Evolutionary conservation across 2,888 invertebrate genomes (phyloP).

Genomic region (Sthenelais limicola): DNA sequence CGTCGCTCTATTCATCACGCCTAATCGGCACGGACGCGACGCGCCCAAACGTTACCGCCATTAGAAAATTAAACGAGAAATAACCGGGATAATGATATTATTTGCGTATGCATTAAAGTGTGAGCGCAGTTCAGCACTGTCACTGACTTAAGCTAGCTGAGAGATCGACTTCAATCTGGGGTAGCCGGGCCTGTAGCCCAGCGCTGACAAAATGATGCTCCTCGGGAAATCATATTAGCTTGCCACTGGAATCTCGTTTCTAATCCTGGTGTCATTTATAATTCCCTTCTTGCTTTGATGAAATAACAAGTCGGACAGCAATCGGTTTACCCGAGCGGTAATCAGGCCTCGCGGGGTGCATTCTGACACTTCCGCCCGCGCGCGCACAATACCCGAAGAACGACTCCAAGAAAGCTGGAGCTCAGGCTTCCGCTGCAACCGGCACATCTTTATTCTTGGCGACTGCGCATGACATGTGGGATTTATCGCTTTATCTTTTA

Average conservation of each 20-base stretch:
- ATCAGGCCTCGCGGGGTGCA: conserved; percentile 18
- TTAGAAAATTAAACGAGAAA: conserved; percentile 36
- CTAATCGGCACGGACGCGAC: conserved; percentile 18
- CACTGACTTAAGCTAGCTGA: conserved; percentile 26
- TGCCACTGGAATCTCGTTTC: conserved; percentile 28
- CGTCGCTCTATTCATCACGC: not conserved
- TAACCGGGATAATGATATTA: conserved; percentile 34
- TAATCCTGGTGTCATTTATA: conserved; percentile 34
- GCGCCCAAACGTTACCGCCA: conserved; percentile 25
- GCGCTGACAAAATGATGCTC: not conserved
- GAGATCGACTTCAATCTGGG: conserved; percentile 27
- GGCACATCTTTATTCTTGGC: conserved; percentile 15
- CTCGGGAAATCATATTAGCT: conserved; percentile 25
- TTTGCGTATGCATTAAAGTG: conserved; percentile 35
- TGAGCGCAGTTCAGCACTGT: not conserved
- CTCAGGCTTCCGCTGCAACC: not conserved
- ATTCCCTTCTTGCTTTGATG: conserved; percentile 36
- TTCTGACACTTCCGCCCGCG: conserved; percentile 23
- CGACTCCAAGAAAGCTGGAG: conserved; percentile 3
- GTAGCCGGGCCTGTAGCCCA: not conserved
- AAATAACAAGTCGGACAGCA: conserved; percentile 34
- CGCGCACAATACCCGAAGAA: conserved; percentile 4
- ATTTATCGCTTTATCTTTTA: conserved; percentile 35
- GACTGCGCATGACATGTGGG: conserved; percentile 17
- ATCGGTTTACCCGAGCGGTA: conserved; percentile 17